Evolutionary conservation across 1,140 invertebrate genomes (phyloP), one percentile per base, ranked within the genome.

Genomic region (Polypedilum pembai): DNA sequence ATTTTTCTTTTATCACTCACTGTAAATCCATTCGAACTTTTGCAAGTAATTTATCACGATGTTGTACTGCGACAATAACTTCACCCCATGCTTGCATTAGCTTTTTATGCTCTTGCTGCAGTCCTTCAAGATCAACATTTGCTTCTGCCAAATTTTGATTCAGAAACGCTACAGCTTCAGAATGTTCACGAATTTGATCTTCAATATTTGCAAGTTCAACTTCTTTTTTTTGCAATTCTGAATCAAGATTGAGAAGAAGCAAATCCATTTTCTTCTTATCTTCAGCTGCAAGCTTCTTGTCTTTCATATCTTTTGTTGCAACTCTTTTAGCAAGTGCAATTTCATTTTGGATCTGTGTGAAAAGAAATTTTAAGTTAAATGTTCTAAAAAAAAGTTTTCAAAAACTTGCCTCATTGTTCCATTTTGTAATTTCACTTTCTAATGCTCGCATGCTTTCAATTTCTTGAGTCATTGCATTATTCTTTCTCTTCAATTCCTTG

Each of bases 1-100:
- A 73, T 56, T 41, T 73, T 41, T 73, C 66, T 40, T 74, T 74
- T 12, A 41, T 56, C 66, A 81, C 80, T 81, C 81, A 90, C 89
- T 79, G 82, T 77, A 87, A 85, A 76, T 89, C 87, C 75, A 84
- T 78, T 24, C 82, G 81, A 3, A 90, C 83, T 76, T 88, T 86
- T 76, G 87, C 85, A 73, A 87, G 84, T 5, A 88, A 85, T 79
- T 87, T 87, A 79, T 92, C 89, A 56, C 89, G 81, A 65, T 88
- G 86, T 41, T 85, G 84, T 76, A 92, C 91, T 74, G 87, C 87
- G 5, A 87, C 82, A 20, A 93, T 84, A 18, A 91, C 88, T 8
- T 88, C 86, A 78, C 90, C 89, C 90, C 91, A 93, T 8, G 89
- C 84, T 77, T 86, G 86, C 56, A 90, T 83, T 3, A 92, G 82